Evolutionary conservation across 2,888 invertebrate species (phyloP).

Genomic region (Ferdinandea cuprea): DNA sequence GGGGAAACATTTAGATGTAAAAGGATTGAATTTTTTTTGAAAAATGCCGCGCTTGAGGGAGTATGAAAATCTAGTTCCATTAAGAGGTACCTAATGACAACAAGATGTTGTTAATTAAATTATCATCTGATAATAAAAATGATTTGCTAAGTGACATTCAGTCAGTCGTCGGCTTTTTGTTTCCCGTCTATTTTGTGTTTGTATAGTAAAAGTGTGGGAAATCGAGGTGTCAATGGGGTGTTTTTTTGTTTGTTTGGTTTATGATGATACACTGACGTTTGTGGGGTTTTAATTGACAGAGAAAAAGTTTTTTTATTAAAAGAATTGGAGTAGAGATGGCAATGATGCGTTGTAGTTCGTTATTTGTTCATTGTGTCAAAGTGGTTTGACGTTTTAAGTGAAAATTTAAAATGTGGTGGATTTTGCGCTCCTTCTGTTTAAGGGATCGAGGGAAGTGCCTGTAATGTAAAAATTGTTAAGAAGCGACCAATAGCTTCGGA

Average conservation of each 20-base stretch:
- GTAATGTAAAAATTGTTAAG: no score
- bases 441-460: no score
- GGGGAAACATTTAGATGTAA: no score
- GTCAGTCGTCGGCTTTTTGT: constrained; percentile 10
- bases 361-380: no score
- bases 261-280: background rate
- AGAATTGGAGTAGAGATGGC: no score
- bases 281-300: constrained; percentile 23
- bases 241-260: background rate
- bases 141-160: constrained; percentile 39
- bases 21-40: constrained; percentile 19
- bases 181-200: background rate
- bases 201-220: constrained; percentile 54
- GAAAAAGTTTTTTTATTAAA: constrained; percentile 8
- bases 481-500: no score
- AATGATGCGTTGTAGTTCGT: no score
- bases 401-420: no score
- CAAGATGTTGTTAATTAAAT: constrained; percentile 68
- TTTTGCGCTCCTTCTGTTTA: no score
- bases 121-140: constrained; percentile 54
- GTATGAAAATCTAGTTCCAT: constrained; percentile 31
- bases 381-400: no score
- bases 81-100: constrained; percentile 17
- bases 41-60: constrained; percentile 41
- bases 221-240: constrained; percentile 32